Conservation (phyloP, 2,888 invertebrate species). For the Drosophila silvestris region DNA sequence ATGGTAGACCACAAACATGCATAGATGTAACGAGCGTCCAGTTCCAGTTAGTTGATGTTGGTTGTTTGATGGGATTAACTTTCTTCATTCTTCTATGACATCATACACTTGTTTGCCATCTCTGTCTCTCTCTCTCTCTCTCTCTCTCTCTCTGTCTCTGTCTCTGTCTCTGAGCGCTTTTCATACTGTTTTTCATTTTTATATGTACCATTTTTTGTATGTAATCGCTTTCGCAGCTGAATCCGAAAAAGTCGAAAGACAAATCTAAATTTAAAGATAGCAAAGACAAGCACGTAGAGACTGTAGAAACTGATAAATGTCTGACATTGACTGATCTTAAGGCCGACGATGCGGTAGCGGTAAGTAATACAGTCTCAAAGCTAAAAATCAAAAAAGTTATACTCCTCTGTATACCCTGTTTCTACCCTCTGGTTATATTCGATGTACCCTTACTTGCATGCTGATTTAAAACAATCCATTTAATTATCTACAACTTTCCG, state of each 20-base stretch:
- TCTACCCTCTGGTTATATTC: neutral
- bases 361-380: conserved; percentile 74
- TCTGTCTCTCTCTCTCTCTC: conserved; percentile 14
- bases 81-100: conserved; percentile 11
- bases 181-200: conserved; percentile 27
- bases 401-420: neutral
- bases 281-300: conserved; percentile 76
- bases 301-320: conserved; percentile 81
- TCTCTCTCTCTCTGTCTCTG: neutral
- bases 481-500: conserved; percentile 8
- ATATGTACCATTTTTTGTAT: conserved; percentile 53
- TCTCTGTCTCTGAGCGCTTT: conserved; percentile 20
- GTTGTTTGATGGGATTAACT: conserved; percentile 6
- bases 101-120: conserved; percentile 21
- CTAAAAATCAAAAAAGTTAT: conserved; percentile 2
- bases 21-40: conserved; percentile 25
- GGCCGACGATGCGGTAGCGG: conserved; percentile 83
- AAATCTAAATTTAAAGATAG: conserved; percentile 77
- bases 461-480: conserved; percentile 17
- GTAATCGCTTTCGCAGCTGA: conserved; percentile 76
- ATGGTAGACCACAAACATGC: conserved; percentile 21
- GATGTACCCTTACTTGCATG: conserved; percentile 37
- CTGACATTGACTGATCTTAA: conserved; percentile 83
- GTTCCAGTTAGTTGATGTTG: conserved; percentile 23
- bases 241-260: conserved; percentile 77